Conservation (phyloP, 1,140 invertebrate genomes). For the Aphaenogaster rudis region DNA sequence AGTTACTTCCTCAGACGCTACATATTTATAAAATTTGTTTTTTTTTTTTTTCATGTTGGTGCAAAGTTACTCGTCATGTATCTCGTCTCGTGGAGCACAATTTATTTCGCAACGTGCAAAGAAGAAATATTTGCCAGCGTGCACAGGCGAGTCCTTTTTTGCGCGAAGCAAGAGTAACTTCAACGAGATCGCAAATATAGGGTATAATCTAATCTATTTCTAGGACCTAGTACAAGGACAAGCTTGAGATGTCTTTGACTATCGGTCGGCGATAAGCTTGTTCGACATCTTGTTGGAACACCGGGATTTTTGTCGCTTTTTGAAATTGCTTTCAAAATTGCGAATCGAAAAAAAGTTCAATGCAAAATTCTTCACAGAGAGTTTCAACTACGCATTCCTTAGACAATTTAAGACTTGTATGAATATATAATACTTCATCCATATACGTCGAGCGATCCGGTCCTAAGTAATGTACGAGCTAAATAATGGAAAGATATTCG, state of each 20-base stretch:
- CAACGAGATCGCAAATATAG: background rate
- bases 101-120: background rate
- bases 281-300: background rate
- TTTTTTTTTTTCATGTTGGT: background rate
- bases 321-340: constrained; percentile 2
- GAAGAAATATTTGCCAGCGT: background rate
- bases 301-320: background rate
- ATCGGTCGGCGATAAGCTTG: background rate
- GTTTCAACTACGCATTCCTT: constrained; percentile 35
- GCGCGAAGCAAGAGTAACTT: constrained; percentile 15
- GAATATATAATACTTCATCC: constrained; percentile 13
- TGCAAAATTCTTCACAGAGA: background rate
- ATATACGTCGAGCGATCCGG: constrained; percentile 18
- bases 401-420: constrained; percentile 36
- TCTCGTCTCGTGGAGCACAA: background rate
- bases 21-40: constrained; percentile 22
- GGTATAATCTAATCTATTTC: background rate
- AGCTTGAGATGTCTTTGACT: background rate
- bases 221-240: background rate
- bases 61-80: constrained; percentile 6
- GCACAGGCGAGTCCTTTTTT: background rate
- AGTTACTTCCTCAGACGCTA: constrained; percentile 11
- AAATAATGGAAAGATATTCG: constrained; percentile 32
- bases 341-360: background rate
- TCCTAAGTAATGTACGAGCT: constrained; percentile 54